A percentile compares a stretch with the other conserved stretches of the same genome.
phyloP scores from a whole-genome alignment of 2,888 invertebrate species.

The Zygogramma bicolorata region DNA sequence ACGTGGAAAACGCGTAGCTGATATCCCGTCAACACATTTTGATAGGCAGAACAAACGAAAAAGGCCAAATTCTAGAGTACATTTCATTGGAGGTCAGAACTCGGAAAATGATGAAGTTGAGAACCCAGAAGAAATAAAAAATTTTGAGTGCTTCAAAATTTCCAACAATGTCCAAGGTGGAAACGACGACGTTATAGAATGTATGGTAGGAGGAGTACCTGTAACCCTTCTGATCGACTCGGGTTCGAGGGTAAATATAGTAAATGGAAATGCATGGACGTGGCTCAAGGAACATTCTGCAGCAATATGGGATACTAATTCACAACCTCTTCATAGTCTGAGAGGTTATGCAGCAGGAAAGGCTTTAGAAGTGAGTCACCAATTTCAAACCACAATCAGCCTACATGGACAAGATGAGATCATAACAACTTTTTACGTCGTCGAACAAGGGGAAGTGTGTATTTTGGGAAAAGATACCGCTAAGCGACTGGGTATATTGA shows the following conservation, averaged over 20 bases:
- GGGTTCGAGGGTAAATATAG: constrained; percentile 43
- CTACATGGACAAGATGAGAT: background rate
- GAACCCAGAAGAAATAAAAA: background rate
- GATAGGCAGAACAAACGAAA: background rate
- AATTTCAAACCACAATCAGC: background rate
- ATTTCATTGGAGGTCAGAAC: background rate
- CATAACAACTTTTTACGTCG: background rate
- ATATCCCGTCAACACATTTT: background rate
- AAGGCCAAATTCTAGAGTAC: background rate
- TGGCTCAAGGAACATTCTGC: constrained; percentile 23
- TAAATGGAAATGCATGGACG: constrained; percentile 41
- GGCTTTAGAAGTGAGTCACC: background rate
- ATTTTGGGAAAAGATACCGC: too few species aligned
- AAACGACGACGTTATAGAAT: constrained; percentile 37
- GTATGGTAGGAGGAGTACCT: constrained; percentile 37
- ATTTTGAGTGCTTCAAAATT: constrained; percentile 25
- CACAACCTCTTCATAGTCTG: background rate
- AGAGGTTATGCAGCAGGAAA: constrained; percentile 26
- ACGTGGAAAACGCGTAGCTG: background rate
- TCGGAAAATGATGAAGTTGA: background rate
- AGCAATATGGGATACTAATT: constrained; percentile 28
- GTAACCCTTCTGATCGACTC: constrained; percentile 44
- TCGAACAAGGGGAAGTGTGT: too few species aligned
- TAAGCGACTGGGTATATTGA: too few species aligned
- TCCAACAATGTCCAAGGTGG: background rate